Percentiles rank a stretch among this genome's conserved stretches.
Conservation (phyloP, 2,888 invertebrate genomes). For the Ditylenchus weischeri region DNA sequence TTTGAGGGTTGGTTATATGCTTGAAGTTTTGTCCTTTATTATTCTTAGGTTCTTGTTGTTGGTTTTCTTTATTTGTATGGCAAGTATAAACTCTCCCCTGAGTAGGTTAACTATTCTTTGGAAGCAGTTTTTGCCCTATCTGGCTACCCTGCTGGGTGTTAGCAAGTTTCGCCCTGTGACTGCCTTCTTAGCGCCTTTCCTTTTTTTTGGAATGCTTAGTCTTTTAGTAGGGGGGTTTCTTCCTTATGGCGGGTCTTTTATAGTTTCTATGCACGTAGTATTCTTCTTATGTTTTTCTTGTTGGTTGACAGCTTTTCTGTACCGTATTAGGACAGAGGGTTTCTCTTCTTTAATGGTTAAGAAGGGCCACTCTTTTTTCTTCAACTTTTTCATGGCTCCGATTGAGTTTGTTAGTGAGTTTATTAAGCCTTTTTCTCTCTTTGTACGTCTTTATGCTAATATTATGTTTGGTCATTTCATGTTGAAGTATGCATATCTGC, state of each 20-base stretch:
- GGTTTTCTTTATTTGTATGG: conserved; percentile 23
- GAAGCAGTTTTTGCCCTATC: no score
- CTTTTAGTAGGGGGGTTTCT: conserved; percentile 44
- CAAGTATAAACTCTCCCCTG: no score
- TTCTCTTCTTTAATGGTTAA: conserved; percentile 46
- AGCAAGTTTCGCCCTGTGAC: no score
- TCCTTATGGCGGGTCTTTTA: conserved; percentile 36
- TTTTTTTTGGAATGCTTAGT: conserved; percentile 51
- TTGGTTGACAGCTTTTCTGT: conserved; percentile 57
- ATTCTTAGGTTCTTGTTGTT: conserved; percentile 28
- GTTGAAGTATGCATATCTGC: conserved; percentile 14
- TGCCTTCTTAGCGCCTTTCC: conserved; percentile 3
- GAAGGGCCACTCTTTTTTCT: no score
- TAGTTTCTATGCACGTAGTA: conserved; percentile 38
- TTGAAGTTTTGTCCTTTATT: neutral
- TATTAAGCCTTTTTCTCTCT: conserved; percentile 48
- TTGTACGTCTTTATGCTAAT: conserved; percentile 49
- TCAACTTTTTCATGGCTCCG: conserved; percentile 42
- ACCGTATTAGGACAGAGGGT: conserved; percentile 44
- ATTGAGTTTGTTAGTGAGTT: conserved; percentile 48
- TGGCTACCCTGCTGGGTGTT: no score
- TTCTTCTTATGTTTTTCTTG: conserved; percentile 52
- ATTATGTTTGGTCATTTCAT: conserved; percentile 48
- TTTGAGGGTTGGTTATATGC: neutral
- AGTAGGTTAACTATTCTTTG: no score